Conservation (phyloP, 2,113 vertebrate genomes). For the Octodon degus region DNA sequence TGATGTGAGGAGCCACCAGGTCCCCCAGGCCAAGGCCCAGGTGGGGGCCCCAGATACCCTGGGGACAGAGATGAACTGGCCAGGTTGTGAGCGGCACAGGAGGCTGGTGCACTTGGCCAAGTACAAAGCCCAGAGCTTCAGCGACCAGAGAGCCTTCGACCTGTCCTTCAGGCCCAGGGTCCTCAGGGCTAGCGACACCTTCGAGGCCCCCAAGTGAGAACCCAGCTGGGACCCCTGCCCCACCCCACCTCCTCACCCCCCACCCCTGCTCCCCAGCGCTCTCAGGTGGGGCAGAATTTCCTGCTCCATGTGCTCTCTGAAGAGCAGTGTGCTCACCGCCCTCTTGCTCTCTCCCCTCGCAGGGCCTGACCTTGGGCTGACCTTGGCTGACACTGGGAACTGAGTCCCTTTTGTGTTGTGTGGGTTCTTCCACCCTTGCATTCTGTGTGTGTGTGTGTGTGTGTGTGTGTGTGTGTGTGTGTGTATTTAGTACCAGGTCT, state of each 20-base stretch:
- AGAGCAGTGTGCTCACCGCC: background rate
- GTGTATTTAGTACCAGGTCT: no score
- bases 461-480: no score
- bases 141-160: slow-evolving; percentile 87
- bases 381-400: background rate
- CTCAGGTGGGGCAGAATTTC: no score
- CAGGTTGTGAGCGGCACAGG: slow-evolving; percentile 37
- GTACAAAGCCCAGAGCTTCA: slow-evolving; percentile 92
- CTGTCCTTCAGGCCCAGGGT: slow-evolving; percentile 89
- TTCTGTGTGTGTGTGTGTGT: no score
- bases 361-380: background rate
- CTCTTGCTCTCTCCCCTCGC: no score
- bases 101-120: slow-evolving; percentile 82
- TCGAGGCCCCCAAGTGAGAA: slow-evolving; percentile 84
- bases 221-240: background rate
- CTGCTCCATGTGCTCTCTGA: background rate
- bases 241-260: no score
- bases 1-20: slow-evolving; percentile 66
- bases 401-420: no score
- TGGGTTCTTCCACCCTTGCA: rapidly evolving
- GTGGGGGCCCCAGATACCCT: background rate
- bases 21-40: background rate
- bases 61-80: background rate
- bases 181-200: slow-evolving; percentile 90
- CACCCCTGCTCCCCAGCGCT: background rate